Evolutionary conservation across 2,113 vertebrate species (phyloP).

Genomic region (Emydocephalus ijimae): DNA sequence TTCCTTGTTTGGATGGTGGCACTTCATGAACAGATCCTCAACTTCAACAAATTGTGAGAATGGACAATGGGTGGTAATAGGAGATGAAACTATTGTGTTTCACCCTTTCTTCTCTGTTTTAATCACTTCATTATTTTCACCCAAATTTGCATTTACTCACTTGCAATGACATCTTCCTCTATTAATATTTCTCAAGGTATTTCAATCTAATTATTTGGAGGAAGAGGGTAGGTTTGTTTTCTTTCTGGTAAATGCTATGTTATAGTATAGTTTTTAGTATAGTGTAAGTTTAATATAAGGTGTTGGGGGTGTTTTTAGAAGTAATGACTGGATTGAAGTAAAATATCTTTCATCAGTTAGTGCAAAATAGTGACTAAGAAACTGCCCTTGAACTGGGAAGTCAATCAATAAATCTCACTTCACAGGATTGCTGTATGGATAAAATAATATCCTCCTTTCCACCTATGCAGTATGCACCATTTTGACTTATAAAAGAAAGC

Average conservation of each 20-base stretch:
- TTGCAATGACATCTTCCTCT: background rate
- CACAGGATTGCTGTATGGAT: background rate
- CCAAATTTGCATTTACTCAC: background rate
- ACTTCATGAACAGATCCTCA: background rate
- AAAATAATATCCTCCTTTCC: background rate
- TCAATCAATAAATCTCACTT: background rate
- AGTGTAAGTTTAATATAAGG: background rate
- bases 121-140: background rate
- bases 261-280: background rate
- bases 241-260: background rate
- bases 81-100: background rate
- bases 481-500: background rate
- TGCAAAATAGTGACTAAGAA: background rate
- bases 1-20: background rate
- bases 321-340: background rate
- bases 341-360: background rate
- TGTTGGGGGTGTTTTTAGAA: background rate
- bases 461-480: background rate
- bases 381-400: background rate
- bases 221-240: background rate
- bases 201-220: background rate
- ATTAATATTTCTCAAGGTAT: background rate
- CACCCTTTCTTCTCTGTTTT: background rate
- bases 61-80: background rate
- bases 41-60: background rate